These are phyloP conservation scores for Ailurus styani DNA, from an alignment of 2,113 vertebrate genomes.

Conservation along the genomic window DNA sequence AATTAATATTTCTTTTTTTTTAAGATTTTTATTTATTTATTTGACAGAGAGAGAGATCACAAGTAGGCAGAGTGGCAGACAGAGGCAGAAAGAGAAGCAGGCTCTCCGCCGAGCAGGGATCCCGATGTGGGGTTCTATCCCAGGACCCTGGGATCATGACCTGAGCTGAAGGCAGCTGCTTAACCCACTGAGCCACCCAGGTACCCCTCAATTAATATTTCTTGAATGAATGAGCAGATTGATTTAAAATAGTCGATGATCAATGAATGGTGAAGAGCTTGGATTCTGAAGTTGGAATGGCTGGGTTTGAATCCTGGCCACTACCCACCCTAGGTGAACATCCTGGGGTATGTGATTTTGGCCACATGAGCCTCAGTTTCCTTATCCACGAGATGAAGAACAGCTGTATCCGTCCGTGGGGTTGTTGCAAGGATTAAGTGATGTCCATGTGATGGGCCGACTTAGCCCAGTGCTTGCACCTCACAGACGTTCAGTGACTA, in stretches of 20 bases:
- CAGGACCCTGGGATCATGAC: too few species aligned
- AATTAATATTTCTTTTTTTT: not conserved
- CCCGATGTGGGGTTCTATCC: too few species aligned
- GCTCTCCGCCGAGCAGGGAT: too few species aligned
- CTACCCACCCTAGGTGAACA: rapidly evolving
- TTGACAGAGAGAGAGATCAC: too few species aligned
- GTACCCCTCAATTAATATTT: not conserved
- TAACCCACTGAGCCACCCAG: too few species aligned
- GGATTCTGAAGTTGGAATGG: not conserved
- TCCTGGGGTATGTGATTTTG: not conserved
- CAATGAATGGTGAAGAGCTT: not conserved
- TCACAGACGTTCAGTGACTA: rapidly evolving
- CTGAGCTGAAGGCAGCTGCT: too few species aligned
- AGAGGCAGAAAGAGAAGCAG: too few species aligned
- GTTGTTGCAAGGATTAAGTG: not conserved
- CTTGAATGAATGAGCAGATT: not conserved
- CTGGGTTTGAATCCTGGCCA: not conserved
- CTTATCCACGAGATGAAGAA: not conserved
- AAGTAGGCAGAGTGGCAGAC: too few species aligned
- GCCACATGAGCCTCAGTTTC: not conserved
- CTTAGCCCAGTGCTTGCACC: not conserved
- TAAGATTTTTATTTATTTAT: too few species aligned
- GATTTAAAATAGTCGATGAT: not conserved
- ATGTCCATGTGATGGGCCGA: rapidly evolving
- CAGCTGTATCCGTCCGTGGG: rapidly evolving